Base-by-base conservation (phyloP, 2,797 vertebrate species). In the Sebastes variabilis region DNA sequence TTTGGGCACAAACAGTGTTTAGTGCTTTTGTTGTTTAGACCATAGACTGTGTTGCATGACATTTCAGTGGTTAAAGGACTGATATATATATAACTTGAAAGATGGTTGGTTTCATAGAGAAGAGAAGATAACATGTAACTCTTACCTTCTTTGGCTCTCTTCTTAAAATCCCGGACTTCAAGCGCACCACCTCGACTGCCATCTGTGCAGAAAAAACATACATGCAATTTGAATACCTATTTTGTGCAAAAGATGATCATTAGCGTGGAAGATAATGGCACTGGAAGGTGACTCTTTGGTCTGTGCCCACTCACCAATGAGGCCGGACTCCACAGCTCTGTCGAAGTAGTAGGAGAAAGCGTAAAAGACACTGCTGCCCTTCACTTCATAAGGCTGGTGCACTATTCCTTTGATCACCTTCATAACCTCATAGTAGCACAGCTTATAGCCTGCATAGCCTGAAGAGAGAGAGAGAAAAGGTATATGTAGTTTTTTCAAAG, bases 311-410 rank as follows among this genome's bases (percentile, higher is more conserved):
- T 97, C 94, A 99, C 99, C 97, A 1, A 99, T 99, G 76, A 99
- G 93, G 66, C 96, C 95, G 12, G 97, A 96, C 38, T 99, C 98
- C 77, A 94, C 97, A 16, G 99, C 99, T 84, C 98, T 95, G 89
- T 99, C 99, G 1, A 96, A 99, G 90, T 99, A 99, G 91, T 99
- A 97, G 75, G 99, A 99, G 93, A 99, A 99, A 38, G 99, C 99
- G 8, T 99, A 99, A 92, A 99, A 99, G 80, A 97, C 86, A 68
- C 96, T 97, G 89, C 96, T 97, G 90, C 94, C 94, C 83, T 95
- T 98, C 79, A 99, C 94, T 81, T 99, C 99, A 18, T 95, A 97
- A 8, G 97, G 97, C 87, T 99, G 98, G 89, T 99, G 97, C 73
- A 99, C 95, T 77, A 96, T 96, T 20, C 97, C 98, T 89, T 95